phyloP scores from a whole-genome alignment of 2,888 invertebrate species.

The Saturnia japonica region DNA sequence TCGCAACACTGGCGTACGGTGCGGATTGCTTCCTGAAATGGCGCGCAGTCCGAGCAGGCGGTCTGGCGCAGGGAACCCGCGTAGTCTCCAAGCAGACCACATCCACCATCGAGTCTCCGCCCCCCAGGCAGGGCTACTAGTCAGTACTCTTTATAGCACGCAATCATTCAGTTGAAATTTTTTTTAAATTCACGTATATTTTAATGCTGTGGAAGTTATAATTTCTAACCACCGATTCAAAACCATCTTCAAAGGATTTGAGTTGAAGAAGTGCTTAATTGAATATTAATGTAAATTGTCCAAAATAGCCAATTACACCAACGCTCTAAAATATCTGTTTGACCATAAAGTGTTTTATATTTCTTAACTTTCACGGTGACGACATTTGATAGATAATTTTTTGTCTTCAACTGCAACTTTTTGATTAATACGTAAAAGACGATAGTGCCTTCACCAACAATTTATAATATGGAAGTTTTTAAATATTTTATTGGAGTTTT shows the following conservation, averaged over 20 bases:
- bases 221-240: neutral
- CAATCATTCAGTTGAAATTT: too few relatives aligned
- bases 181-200: too few relatives aligned
- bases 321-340: neutral
- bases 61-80: conserved; percentile 87
- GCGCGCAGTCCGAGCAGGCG: conserved; percentile 84
- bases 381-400: neutral
- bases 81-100: conserved; percentile 85
- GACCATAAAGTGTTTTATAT: neutral
- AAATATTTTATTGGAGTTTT: neutral
- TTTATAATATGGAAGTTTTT: neutral
- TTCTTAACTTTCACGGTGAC: neutral
- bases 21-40: conserved; percentile 91
- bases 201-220: too few relatives aligned
- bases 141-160: too few relatives aligned
- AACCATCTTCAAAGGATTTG: neutral
- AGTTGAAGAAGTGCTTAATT: neutral
- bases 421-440: neutral
- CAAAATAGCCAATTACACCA: neutral
- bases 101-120: conserved; percentile 66
- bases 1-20: conserved; percentile 89
- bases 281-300: too few relatives aligned
- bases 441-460: neutral
- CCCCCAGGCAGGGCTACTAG: conserved; percentile 62
- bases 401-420: neutral